Base-by-base conservation (phyloP, 2,113 vertebrate genomes). In the Toxotes jaculatrix region DNA sequence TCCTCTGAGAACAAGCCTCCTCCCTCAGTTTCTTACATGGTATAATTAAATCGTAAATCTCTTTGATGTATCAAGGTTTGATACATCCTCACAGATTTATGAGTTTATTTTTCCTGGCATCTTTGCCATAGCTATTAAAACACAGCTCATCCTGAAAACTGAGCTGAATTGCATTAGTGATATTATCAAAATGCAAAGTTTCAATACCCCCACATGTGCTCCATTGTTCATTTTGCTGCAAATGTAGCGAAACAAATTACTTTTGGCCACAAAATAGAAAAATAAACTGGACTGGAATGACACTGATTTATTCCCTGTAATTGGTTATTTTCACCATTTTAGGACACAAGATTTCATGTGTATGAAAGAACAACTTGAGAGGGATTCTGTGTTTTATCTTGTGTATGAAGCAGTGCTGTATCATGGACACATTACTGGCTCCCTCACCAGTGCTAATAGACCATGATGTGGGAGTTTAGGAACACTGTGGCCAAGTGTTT, bases 11-110 rank as follows among this genome's bases (percentile, higher is more conserved):
- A 42, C 47, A 65, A 63, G 17, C 74, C 69, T 76, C 74, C 79
- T 62, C 77, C 62, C 78, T 76, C 8, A 13, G 55, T 82, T 82
- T 87, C 84, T 81, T n/a, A 78, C 77, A 77, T 65, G 67, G 17
- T 67, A 71, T 88, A 84, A 92, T 93, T 85, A 88, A 91, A 87
- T 83, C 78, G 21, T 88, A 84, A 87, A 87, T 89, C 85, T 90
- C 88, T 88, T 91, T 91, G 84, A 93, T 86, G 80, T 82, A 78
- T 78, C 42, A 69, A 71, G 74, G 81, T 88, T 82, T 87, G 74
- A 90, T 80, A 73, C 27, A 64, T 69, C n/a, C 42, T 64, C 31
- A 3, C 51, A 82, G 73, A 90, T 89, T 77, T 89, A 81, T 76
- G 70, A 68, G 76, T 71, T 85, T 68, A 76, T 83, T 90, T 83